Base-by-base conservation (phyloP, 2,888 invertebrate species). In the Pyrocoelia pectoralis region DNA sequence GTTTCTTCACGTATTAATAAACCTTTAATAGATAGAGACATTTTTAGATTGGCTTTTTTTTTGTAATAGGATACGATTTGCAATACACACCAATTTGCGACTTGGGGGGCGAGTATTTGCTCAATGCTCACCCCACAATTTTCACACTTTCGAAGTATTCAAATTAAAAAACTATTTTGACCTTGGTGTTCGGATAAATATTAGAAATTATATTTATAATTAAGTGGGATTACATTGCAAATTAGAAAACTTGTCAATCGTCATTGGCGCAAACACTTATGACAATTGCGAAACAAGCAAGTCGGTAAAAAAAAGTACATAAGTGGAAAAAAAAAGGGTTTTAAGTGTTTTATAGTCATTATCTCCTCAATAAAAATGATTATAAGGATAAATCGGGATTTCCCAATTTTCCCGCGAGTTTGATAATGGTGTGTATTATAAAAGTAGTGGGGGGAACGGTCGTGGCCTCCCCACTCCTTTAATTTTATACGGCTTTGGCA, bases 391-490 rank as follows among this genome's bases (percentile, higher is more conserved):
- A 24, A 24, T 8, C 33, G 48, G 54, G 60, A 59, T 38, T 59
- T 53, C 53, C 58, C 59, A 53, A 53, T 33, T 17, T 43, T 50
- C 58, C 51, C 13, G 58, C 52, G 43, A 29, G 58, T 58, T 51
- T 41, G 29, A 14, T 58, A 33, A 17, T 28, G 38, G 50, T 18
- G 19, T n/a, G n/a, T n/a, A 24, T 6, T 24, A 12, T 58, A 24
- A 43, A 28, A 52, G 40, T 52, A 59, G 64, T 51, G 64, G 64
- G 46, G 18, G 48, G 29, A 57, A 9, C n/a, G n/a, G n/a, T 24
- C 24, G 24, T 24, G 6, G 4, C 24, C 6, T 19, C 59, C 63
- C 64, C 64, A 59, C 64, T 60, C 58, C 24, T 29, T 51, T 63
- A 51, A 24, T 10, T 24, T 43, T 48, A 43, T 46, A 53, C 59